phyloP scores from a whole-genome alignment of 2,888 invertebrate species.

The Anagyrus pseudococci region DNA sequence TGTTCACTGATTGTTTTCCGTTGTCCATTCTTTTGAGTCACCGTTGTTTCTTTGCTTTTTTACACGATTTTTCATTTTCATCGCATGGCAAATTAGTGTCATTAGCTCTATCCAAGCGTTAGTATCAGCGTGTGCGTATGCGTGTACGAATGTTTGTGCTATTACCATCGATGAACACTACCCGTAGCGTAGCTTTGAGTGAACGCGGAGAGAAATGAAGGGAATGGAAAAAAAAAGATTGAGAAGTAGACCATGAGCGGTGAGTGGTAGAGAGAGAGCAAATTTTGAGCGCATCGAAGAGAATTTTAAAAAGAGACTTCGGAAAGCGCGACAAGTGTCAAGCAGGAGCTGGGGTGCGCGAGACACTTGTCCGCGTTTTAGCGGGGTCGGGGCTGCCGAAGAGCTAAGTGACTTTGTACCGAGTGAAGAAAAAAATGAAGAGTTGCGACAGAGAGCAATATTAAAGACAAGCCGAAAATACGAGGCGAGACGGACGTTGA shows the following conservation, averaged over 20 bases:
- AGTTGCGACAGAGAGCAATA: slow-evolving; percentile 12
- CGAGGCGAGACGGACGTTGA: slow-evolving; percentile 19
- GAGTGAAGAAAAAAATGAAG: slow-evolving; percentile 27
- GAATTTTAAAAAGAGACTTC: background rate
- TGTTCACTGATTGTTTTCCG: no score
- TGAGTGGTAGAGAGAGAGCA: no score
- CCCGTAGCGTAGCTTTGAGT: no score
- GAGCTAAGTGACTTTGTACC: background rate
- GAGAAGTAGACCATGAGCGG: background rate
- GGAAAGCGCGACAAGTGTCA: background rate
- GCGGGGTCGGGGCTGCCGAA: background rate
- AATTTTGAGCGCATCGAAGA: no score
- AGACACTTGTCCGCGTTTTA: background rate
- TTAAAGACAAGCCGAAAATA: slow-evolving; percentile 18
- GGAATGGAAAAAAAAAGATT: no score
- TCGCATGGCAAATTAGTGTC: slow-evolving; percentile 22
- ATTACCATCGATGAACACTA: slow-evolving; percentile 7
- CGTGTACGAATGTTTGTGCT: background rate
- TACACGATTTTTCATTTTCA: background rate
- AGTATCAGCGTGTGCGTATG: slow-evolving; percentile 23
- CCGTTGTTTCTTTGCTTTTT: background rate
- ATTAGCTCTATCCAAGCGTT: slow-evolving; percentile 28
- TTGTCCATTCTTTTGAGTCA: background rate
- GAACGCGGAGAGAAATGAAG: no score
- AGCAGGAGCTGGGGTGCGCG: no score